Base-by-base conservation (phyloP, 30 jellyfish, hydroid and myxozoan species). In the Aurelia aurita region DNA sequence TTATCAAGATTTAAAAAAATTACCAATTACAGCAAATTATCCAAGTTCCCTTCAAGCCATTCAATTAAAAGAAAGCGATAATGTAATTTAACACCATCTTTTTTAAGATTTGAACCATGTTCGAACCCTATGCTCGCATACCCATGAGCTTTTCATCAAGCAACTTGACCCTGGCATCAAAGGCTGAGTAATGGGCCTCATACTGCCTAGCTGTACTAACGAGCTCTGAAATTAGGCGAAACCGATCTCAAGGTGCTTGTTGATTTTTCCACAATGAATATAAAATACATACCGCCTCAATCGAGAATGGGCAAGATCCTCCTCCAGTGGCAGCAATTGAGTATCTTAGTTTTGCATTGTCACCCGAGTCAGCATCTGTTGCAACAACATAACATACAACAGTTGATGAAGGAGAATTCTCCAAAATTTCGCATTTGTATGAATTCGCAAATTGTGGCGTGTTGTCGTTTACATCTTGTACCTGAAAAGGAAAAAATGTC, bases 391-490 rank as follows among this genome's bases (percentile, higher is more conserved):
- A 65, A 20, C 86, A 69, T 1, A 84, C 77, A 11, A 68, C 74
- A 3, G 93, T 74, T 15, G 90, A 89, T 14, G 45, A 35, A 4
- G 87, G 77, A 1, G 96, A 58, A 53, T 88, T 78, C 76, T 93
- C 98, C 71, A 51, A 34, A 32, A 91, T 63, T n/a, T 78, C 88
- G 39, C 86, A 64, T 2, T 77, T 65, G 58, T 32, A 78, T 16
- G 85, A 70, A 20, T 72, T 81, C 15, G 65, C 28, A 91, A 96
- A 87, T 25, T 64, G 55, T 21, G 98, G 98, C 20, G 82, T 57
- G 88, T 93, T 93, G 74, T 93, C 98, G 72, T 93, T 93, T 14
- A 35, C 96, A 77, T 93, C 98, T 72, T 19, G 58, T 16, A 75
- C 87, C 87, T 73, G 58, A 39, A 39, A 39, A 39, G 16, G 51